Percentiles rank a stretch among this genome's conserved stretches.
Conservation (phyloP, 92 coral and sea anemone genomes). For the Bergia puertoricense region DNA sequence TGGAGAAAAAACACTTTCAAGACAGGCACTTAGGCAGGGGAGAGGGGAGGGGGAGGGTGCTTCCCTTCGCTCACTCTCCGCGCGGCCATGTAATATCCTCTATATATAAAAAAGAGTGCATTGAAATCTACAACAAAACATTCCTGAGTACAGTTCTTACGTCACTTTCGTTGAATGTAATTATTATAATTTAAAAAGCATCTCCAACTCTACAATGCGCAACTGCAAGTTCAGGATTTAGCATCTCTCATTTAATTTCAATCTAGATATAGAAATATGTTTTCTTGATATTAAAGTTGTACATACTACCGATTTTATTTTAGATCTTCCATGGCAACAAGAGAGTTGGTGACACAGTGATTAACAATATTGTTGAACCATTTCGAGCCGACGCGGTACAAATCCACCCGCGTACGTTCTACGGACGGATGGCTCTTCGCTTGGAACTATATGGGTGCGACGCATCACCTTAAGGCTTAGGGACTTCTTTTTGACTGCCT, state of each 20-base stretch:
- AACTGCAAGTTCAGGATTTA: not conserved
- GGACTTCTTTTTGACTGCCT: not conserved
- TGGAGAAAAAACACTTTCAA: no score
- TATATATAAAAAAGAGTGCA: no score
- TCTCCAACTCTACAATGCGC: not conserved
- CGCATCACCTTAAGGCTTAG: not conserved
- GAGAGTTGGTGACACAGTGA: not conserved
- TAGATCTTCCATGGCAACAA: conserved; percentile 22
- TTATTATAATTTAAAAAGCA: no score
- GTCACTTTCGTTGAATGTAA: no score
- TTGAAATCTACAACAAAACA: no score
- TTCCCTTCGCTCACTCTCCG: no score
- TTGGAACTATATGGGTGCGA: conserved; percentile 26
- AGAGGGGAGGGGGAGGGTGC: no score
- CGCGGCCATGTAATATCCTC: no score
- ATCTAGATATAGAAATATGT: no score
- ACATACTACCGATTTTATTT: not conserved
- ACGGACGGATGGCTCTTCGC: conserved; percentile 30
- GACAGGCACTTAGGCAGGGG: no score
- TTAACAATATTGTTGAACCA: not conserved
- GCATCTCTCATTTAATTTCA: not conserved
- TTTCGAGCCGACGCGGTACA: conserved; percentile 16
- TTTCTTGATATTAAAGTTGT: no score
- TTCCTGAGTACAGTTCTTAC: no score
- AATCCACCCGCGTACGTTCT: not conserved